Percentiles rank a stretch among this genome's conserved stretches.
Conservation (phyloP, 2,113 vertebrate genomes). For the Leptosomus discolor region DNA sequence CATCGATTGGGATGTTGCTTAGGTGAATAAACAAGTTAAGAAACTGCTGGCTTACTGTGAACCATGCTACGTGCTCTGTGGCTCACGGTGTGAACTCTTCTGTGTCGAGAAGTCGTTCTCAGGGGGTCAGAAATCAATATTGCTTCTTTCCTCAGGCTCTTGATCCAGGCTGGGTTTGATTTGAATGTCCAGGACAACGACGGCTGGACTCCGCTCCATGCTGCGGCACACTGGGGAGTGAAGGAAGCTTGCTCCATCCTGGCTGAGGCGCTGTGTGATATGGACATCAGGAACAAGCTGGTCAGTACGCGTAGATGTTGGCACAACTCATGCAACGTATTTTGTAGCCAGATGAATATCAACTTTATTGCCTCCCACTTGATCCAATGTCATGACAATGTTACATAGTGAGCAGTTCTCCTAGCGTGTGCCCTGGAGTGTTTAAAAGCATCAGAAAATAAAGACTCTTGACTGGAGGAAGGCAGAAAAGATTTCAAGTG, state of each 20-base stretch:
- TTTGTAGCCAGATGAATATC: neutral
- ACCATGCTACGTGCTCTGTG: neutral
- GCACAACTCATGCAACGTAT: neutral
- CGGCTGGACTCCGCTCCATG: slow-evolving; percentile 93
- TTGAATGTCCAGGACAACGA: slow-evolving; percentile 86
- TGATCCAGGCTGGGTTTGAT: slow-evolving; percentile 90
- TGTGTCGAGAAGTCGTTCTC: neutral
- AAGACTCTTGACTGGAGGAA: neutral
- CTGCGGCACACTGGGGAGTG: slow-evolving; percentile 93
- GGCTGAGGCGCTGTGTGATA: slow-evolving; percentile 90
- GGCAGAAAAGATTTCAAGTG: neutral
- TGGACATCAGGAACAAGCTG: slow-evolving; percentile 90
- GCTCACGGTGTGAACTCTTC: neutral
- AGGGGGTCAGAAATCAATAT: neutral
- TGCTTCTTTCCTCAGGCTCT: slow-evolving; percentile 74
- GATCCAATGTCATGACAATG: neutral
- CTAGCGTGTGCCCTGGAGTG: neutral
- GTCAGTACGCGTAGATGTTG: slow-evolving; percentile 69
- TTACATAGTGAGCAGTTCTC: neutral
- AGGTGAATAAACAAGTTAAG: neutral
- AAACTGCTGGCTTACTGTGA: neutral
- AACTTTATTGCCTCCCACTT: neutral
- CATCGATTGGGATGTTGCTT: neutral
- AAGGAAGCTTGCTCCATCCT: slow-evolving; percentile 88
- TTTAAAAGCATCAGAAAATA: neutral